Evolutionary conservation across 2,113 vertebrate species (phyloP), one percentile per base, ranked within the genome.

Genomic region (Tringa solitaria): DNA sequence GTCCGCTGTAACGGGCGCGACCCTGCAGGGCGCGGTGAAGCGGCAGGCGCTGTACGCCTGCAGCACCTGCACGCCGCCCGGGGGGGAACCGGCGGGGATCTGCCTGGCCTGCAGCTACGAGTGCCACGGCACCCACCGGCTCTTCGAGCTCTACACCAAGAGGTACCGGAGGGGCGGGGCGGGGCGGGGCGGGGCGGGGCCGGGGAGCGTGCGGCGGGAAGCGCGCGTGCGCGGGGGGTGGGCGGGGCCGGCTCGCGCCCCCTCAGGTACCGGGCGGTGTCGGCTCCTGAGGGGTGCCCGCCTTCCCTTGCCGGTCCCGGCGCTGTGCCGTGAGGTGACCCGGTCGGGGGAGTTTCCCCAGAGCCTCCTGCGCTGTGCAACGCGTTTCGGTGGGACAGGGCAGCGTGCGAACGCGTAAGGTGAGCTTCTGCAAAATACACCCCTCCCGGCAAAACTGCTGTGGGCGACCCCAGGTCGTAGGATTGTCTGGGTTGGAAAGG

Each of bases 81-180:
- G 98, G 35, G 98, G 98, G 51, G 98, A 99, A 87, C 99, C 99
- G 20, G 99, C 99, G 30, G 99, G 99, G 24, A 98, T 99, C 82
- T 99, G 99, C 93, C 97, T 99, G 32, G 99, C 99, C 63, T 99
- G 99, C 97, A 99, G 98, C 84, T 99, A 99, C 77, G 98, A 98
- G 87, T 99, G 99, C 92, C 99, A 99, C 32, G 99, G 99, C 81
- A 98, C 98, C 10, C 99, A 99, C 72, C 98, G 99, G 37, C 97
- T 99, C 41, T 99, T 99, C 96, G 99, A 99, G 74, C 97, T 99
- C 8, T 99, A 99, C 69, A 99, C 99, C 73, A 99, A 99, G 98
- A 99, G 99, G 99, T 99, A 97, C 50, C 59, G 32, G 43, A 17
- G 43, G 5, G 6, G 37, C 8, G 17, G 5, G 6, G 37, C 8